These are phyloP conservation scores for Drosophila seguyi DNA, from an alignment of 1,140 invertebrate genomes.

Conservation along the genomic window DNA sequence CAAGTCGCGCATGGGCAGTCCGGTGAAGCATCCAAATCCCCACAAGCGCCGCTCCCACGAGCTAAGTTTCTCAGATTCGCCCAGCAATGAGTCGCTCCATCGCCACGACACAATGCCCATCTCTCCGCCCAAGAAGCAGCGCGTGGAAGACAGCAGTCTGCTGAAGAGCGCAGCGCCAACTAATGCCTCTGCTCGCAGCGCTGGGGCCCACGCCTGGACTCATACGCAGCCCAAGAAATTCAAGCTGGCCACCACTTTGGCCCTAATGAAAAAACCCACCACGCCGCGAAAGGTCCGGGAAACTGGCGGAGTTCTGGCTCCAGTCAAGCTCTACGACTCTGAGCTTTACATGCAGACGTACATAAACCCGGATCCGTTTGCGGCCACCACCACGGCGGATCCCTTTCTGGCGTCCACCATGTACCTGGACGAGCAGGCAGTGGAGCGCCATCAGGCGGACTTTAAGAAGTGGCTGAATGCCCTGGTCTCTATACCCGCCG, in stretches of 20 bases:
- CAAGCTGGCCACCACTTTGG: conserved; percentile 66
- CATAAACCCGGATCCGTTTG: conserved; percentile 87
- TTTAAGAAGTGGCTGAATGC: conserved; percentile 96
- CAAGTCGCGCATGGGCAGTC: conserved; percentile 45
- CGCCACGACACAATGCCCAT: conserved; percentile 42
- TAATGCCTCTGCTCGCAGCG: conserved; percentile 51
- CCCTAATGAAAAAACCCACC: conserved; percentile 62
- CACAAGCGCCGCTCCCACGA: conserved; percentile 72
- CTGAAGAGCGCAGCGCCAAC: conserved; percentile 23
- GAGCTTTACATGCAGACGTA: conserved; percentile 72
- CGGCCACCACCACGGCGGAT: conserved; percentile 88
- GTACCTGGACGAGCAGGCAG: conserved; percentile 92
- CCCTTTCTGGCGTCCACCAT: conserved; percentile 89
- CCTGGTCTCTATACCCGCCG: conserved; percentile 91
- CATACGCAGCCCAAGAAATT: conserved; percentile 66
- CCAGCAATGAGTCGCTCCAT: conserved; percentile 68
- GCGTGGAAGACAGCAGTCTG: conserved; percentile 48
- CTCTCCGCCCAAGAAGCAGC: conserved; percentile 73
- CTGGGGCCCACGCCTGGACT: conserved; percentile 53
- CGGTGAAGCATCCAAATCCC: conserved; percentile 22
- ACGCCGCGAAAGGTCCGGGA: conserved; percentile 53
- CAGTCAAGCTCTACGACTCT: conserved; percentile 74
- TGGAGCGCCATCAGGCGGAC: conserved; percentile 91
- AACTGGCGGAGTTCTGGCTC: conserved; percentile 2
- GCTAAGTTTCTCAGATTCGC: conserved; percentile 69